These are phyloP conservation scores for Pristionchus exspectatus DNA, from an alignment of 2,888 invertebrate genomes.

Conservation along the genomic window DNA sequence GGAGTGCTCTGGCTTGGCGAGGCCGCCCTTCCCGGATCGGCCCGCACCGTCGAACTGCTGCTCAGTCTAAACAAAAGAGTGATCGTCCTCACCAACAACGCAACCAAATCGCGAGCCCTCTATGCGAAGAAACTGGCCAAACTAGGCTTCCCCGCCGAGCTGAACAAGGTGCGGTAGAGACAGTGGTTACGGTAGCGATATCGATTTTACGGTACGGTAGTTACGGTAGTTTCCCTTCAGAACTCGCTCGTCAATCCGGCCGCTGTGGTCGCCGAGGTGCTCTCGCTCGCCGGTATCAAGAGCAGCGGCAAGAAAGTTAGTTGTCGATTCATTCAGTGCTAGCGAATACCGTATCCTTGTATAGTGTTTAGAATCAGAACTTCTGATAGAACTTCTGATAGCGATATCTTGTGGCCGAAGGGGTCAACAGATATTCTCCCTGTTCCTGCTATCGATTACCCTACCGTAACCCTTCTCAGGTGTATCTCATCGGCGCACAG, in stretches of 20 bases:
- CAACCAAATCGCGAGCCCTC: conserved; percentile 88
- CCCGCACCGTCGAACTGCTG: conserved; percentile 6
- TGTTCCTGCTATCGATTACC: no score
- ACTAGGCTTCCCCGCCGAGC: conserved; percentile 84
- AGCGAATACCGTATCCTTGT: conserved; percentile 85
- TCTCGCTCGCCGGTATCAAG: conserved; percentile 67
- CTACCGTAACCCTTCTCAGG: conserved; percentile 78
- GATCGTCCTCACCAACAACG: conserved; percentile 89
- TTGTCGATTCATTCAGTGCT: conserved; percentile 69
- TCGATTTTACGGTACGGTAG: background rate
- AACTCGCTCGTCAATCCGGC: conserved; percentile 76
- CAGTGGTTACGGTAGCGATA: background rate
- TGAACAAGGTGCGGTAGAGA: conserved; percentile 61
- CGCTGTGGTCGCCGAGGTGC: conserved; percentile 75
- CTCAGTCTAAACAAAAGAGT: conserved; percentile 79
- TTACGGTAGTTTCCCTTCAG: conserved; percentile 56
- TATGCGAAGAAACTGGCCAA: conserved; percentile 87
- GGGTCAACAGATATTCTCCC: no score
- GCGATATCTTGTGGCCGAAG: no score
- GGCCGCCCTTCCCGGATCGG: conserved; percentile 24
- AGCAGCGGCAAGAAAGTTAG: conserved; percentile 66
- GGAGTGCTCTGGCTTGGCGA: conserved; percentile 40
- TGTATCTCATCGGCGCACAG: conserved; percentile 88
- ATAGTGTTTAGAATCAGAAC: no score
- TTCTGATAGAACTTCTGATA: no score